These are phyloP conservation scores for Trichomycterus rosablanca DNA, from an alignment of 2,113 vertebrate species.

Conservation along the genomic window DNA sequence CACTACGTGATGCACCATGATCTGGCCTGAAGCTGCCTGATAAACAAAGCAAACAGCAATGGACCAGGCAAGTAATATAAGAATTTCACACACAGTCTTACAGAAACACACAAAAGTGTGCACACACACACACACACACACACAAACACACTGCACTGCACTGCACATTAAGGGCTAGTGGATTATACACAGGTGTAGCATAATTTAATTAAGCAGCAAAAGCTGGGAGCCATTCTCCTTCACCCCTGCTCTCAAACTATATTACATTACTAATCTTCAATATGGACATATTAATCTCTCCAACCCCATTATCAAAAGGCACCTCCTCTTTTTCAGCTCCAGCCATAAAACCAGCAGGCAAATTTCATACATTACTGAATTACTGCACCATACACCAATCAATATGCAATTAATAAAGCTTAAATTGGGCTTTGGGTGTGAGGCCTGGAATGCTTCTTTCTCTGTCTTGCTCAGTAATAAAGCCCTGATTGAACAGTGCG, in stretches of 20 bases:
- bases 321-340: background rate
- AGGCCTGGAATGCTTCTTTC: slow-evolving; percentile 12
- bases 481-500: slow-evolving; percentile 13
- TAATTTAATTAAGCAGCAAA: slow-evolving; percentile 4
- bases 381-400: slow-evolving; percentile 22
- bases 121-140: slow-evolving; percentile 15
- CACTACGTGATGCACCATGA: slow-evolving; percentile 1
- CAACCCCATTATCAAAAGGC: slow-evolving; percentile 23
- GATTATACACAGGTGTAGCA: background rate
- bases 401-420: slow-evolving; percentile 42
- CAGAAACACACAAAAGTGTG: background rate
- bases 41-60: slow-evolving; percentile 44
- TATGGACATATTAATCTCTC: slow-evolving; percentile 26
- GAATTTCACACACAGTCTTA: slow-evolving; percentile 9
- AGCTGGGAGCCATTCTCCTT: background rate
- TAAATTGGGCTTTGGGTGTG: slow-evolving; percentile 12
- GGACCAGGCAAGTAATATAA: slow-evolving; percentile 28
- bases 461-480: background rate
- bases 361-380: slow-evolving; percentile 13
- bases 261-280: slow-evolving; percentile 7
- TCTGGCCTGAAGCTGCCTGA: slow-evolving; percentile 37
- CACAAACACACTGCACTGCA: no score
- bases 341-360: slow-evolving; percentile 7
- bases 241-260: slow-evolving; percentile 12
- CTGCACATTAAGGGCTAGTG: background rate